Evolutionary conservation across 2,797 vertebrate species (phyloP).

Genomic region (Carcharodon carcharias): DNA sequence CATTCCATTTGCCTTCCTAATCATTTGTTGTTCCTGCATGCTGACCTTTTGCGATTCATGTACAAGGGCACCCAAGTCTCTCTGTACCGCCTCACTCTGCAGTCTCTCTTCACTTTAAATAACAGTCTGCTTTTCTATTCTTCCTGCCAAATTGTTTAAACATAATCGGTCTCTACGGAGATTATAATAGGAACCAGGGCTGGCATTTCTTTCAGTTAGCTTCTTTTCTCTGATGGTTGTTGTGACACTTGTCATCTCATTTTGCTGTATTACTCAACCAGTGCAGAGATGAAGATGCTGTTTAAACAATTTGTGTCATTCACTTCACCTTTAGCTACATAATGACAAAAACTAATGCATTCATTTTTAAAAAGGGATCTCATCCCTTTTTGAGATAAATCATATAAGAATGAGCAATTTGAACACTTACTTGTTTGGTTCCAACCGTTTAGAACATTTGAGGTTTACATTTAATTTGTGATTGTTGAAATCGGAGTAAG

Average conservation of each 20-base stretch:
- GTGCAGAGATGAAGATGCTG: neutral
- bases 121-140: neutral
- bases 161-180: neutral
- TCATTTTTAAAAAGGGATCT: neutral
- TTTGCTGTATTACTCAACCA: neutral
- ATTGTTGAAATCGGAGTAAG: neutral
- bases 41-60: neutral
- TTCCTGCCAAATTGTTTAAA: neutral
- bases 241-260: neutral
- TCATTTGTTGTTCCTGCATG: no score
- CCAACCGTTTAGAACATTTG: neutral
- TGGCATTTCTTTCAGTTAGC: neutral
- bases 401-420: neutral
- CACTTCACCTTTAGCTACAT: neutral
- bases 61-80: neutral
- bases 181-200: neutral
- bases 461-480: neutral
- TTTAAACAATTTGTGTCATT: neutral
- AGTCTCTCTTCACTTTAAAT: neutral
- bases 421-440: neutral
- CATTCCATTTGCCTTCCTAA: no score
- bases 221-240: neutral
- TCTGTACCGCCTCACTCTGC: neutral
- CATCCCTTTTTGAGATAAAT: neutral
- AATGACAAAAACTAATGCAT: neutral